Evolutionary conservation across 2,888 invertebrate genomes (phyloP), one percentile per base, ranked within the genome.

Genomic region (Oegoconia quadripuncta): DNA sequence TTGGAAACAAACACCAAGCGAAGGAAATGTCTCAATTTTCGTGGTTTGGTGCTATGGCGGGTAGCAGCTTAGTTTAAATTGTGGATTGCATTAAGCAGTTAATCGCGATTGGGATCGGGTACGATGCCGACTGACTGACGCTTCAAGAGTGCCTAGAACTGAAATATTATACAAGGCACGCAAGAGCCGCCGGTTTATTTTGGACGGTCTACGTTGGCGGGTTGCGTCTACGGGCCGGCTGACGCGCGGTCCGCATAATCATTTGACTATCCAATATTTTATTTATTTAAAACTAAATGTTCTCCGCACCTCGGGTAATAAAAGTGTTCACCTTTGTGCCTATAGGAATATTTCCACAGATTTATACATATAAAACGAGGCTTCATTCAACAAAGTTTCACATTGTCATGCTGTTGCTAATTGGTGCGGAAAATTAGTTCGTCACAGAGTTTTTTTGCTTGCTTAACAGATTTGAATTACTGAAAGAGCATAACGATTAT

Each of bases 181-280:
- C 57, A 54, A 34, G 41, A 42, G 47, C 50, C 37, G 53, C 48
- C 30, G 60, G 78, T 76, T 82, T 83, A 83, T 83, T 83, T 84
- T 71, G 52, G 76, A 75, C 69, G 55, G 51, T 54, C 59, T 70
- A 74, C 72, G 81, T 77, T 82, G 72, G 79, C 74, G 76, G 66
- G 60, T 64, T 73, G 67, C 74, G 73, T 73, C 71, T 73, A 68
- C 63, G 52, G n/a, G 60, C 59, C 58, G 57, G 59, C 68, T 64
- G 66, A 70, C 69, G 72, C 59, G 58, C 58, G 50, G 60, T 68
- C 54, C 55, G 39, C 59, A 54, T 52, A 49, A 60, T 55, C 41
- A 61, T 63, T 67, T 58, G 65, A 52, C 64, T 55, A 58, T 64
- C 43, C 52, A 53, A 61, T 60, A 59, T 61, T 57, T 46, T 52